A percentile compares a stretch with the other conserved stretches of the same genome.
Evolutionary conservation across 1,140 invertebrate species (phyloP).

Genomic region (Apis cerana): DNA sequence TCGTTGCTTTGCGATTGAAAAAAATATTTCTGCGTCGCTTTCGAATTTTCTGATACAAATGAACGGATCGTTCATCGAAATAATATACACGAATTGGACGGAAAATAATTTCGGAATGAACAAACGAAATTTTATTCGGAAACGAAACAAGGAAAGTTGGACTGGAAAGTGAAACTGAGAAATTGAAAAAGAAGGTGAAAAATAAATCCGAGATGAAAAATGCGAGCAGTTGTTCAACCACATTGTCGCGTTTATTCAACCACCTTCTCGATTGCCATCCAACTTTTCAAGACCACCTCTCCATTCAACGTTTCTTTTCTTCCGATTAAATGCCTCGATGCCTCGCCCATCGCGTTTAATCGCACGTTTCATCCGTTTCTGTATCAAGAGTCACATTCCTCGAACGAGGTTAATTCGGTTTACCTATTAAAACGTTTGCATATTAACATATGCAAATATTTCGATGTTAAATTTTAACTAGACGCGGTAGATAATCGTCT

Average conservation of each 20-base stretch:
- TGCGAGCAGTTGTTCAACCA: not conserved
- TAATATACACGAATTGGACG: not conserved
- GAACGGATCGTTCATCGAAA: not conserved
- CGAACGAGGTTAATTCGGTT: not conserved
- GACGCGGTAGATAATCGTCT: not conserved
- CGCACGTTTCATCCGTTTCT: not conserved
- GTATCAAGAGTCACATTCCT: not conserved
- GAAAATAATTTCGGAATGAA: too few relatives aligned
- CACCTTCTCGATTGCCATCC: conserved; percentile 26
- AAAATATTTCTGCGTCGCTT: not conserved
- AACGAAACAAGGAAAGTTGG: not conserved
- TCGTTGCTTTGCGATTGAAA: conserved; percentile 25
- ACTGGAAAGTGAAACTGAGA: not conserved
- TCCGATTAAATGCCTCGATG: not conserved
- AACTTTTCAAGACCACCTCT: conserved; percentile 13
- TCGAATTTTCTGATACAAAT: not conserved
- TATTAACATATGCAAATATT: not conserved
- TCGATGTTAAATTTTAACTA: not conserved
- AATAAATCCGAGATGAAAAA: conserved; percentile 22
- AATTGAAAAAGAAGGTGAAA: not conserved
- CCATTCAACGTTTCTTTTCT: conserved; percentile 19
- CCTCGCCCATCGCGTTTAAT: not conserved
- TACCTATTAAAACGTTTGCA: not conserved
- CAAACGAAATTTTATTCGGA: not conserved
- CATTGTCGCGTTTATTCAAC: conserved; percentile 49